Conservation (phyloP, 2,113 vertebrate genomes). For the Cyanistes caeruleus region DNA sequence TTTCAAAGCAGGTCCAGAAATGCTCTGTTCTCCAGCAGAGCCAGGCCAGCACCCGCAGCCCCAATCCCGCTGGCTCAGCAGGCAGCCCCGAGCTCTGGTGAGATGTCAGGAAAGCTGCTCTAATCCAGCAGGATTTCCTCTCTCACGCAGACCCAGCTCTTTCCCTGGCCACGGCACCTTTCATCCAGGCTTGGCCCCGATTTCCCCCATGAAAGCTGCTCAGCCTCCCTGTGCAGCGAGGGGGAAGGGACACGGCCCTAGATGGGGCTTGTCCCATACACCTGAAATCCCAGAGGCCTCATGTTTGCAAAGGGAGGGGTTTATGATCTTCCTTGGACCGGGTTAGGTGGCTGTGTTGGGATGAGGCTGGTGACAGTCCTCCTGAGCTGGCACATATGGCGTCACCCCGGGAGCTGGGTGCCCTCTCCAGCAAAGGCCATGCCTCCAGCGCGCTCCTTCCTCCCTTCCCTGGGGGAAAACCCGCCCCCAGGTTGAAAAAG, state of each 20-base stretch:
- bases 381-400: not conserved
- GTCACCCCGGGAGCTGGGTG: not conserved
- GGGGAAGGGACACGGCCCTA: not conserved
- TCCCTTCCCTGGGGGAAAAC: not conserved
- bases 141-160: not conserved
- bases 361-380: not conserved
- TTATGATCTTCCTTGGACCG: not conserved
- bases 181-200: constrained; percentile 37
- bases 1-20: not conserved
- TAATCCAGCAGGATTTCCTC: constrained; percentile 54
- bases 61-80: constrained; percentile 12
- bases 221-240: not conserved
- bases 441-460: no score
- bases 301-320: constrained; percentile 4
- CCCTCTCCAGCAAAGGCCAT: not conserved
- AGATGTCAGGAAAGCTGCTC: not conserved
- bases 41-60: not conserved
- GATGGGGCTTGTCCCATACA: not conserved
- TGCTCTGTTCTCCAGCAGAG: accelerated
- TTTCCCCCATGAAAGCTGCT: not conserved
- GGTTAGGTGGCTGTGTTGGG: not conserved
- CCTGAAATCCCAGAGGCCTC: not conserved
- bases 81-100: not conserved
- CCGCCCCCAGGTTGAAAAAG: not conserved
- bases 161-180: not conserved